Percentiles rank a stretch among this genome's conserved stretches.
phyloP scores from a whole-genome alignment of 2,888 invertebrate species.

The Drosophila monieri region DNA sequence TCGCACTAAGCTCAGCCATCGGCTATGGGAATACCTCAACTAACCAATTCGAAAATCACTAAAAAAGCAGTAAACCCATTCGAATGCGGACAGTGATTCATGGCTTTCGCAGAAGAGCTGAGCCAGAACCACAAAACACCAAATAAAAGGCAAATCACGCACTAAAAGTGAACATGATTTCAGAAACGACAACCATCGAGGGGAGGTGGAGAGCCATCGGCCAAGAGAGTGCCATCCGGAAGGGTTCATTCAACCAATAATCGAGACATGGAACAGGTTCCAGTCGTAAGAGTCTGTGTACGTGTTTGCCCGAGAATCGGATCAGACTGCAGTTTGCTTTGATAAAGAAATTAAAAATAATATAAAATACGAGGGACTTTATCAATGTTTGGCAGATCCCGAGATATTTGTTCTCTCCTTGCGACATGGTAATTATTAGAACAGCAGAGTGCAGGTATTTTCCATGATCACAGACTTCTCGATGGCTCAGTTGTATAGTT shows the following conservation, averaged over 20 bases:
- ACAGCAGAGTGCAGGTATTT: constrained; percentile 9
- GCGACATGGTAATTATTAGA: constrained; percentile 21
- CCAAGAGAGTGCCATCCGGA: constrained; percentile 33
- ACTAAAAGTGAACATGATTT: constrained; percentile 52
- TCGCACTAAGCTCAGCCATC: neutral
- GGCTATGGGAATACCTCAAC: neutral
- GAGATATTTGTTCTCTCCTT: constrained; percentile 30
- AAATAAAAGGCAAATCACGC: constrained; percentile 34
- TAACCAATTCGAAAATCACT: constrained; percentile 12
- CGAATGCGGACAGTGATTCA: constrained; percentile 18
- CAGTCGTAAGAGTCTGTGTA: constrained; percentile 34
- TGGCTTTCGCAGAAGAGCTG: constrained; percentile 11
- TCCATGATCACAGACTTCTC: constrained; percentile 6
- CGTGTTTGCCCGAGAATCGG: constrained; percentile 38
- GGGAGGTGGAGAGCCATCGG: neutral
- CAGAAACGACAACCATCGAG: constrained; percentile 57
- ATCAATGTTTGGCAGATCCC: constrained; percentile 45
- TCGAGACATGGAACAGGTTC: constrained; percentile 63
- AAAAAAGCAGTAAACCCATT: constrained; percentile 4
- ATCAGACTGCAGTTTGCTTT: constrained; percentile 45
- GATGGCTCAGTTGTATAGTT: neutral
- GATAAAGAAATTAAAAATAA: constrained; percentile 38
- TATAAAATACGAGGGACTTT: constrained; percentile 32
- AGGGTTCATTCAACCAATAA: constrained; percentile 74
- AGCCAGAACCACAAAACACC: constrained; percentile 23